Percentiles rank a stretch among this genome's conserved stretches.
Conservation (phyloP, 2,797 vertebrate genomes). For the Delichon dasypus region DNA sequence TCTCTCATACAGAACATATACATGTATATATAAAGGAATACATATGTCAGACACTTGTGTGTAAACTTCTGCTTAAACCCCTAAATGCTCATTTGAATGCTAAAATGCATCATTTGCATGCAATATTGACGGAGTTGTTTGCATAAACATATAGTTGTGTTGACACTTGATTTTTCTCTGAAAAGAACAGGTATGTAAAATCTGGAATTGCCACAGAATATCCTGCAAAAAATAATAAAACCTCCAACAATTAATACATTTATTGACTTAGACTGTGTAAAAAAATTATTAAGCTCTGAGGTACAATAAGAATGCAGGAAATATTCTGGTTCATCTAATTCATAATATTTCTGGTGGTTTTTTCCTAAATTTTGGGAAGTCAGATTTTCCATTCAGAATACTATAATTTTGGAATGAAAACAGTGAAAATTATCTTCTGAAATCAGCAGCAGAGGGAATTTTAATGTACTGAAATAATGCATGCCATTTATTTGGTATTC, state of each 20-base stretch:
- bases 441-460: constrained; percentile 36
- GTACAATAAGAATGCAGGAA: background rate
- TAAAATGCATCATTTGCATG: constrained; percentile 28
- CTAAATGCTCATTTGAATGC: constrained; percentile 20
- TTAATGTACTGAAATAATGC: constrained; percentile 18
- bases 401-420: background rate
- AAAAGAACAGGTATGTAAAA: constrained; percentile 15
- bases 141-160: background rate
- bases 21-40: background rate
- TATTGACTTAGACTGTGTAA: background rate
- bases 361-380: constrained; percentile 15
- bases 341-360: background rate
- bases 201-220: background rate
- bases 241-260: background rate
- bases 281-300: background rate
- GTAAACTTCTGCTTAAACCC: constrained; percentile 54
- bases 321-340: background rate
- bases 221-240: background rate
- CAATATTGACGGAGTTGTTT: background rate
- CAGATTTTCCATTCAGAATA: constrained; percentile 9
- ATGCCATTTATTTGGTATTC: constrained; percentile 58
- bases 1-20: background rate
- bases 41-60: constrained; percentile 27
- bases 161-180: background rate
- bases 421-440: background rate